Conservation (phyloP, 1,140 invertebrate genomes). For the Psix sp. region DNA sequence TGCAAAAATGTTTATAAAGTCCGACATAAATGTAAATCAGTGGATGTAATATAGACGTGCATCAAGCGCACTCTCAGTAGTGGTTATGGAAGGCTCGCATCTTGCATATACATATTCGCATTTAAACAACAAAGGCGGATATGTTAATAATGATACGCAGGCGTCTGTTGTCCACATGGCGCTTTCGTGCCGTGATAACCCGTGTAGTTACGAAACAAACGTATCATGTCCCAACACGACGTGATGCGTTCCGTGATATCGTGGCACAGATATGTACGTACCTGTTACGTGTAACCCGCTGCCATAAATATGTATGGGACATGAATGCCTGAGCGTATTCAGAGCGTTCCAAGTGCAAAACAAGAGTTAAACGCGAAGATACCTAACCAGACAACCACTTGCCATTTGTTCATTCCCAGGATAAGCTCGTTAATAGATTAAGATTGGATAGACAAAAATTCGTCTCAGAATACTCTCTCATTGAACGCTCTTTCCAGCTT, state of each 20-base stretch:
- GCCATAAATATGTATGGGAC: slow-evolving; percentile 75
- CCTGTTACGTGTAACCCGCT: slow-evolving; percentile 54
- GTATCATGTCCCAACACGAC: slow-evolving; percentile 60
- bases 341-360: slow-evolving; percentile 36
- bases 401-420: slow-evolving; percentile 15
- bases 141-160: slow-evolving; percentile 4
- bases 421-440: slow-evolving; percentile 25
- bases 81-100: no score
- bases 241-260: slow-evolving; percentile 53
- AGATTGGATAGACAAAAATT: no score
- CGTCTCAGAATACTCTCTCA: no score
- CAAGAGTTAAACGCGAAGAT: slow-evolving; percentile 25
- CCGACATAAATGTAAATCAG: no score
- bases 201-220: slow-evolving; percentile 63
- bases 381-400: slow-evolving; percentile 16
- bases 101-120: no score
- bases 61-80: no score
- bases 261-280: slow-evolving; percentile 29
- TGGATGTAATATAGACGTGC: no score
- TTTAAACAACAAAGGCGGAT: not conserved
- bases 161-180: slow-evolving; percentile 10
- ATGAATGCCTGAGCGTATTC: slow-evolving; percentile 71
- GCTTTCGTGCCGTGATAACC: slow-evolving; percentile 39
- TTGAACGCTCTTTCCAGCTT: no score
- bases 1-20: no score